Percentiles rank a stretch among this genome's conserved stretches.
These are phyloP conservation scores for Pseudomyrmex sp. DNA, from an alignment of 1,140 invertebrate genomes.

Conservation along the genomic window DNA sequence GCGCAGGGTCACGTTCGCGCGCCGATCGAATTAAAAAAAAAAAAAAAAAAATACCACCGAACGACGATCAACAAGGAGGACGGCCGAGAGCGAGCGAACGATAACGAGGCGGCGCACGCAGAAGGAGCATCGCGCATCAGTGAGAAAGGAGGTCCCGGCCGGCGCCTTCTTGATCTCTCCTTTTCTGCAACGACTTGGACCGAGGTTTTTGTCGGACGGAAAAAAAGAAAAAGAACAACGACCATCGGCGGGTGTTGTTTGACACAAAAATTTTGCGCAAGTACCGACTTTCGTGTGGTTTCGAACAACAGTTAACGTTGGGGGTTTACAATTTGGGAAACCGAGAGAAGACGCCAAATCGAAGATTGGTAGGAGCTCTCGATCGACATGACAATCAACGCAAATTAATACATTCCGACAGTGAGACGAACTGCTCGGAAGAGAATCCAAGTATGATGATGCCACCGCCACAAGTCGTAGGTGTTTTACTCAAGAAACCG, in stretches of 20 bases:
- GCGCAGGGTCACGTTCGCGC: conserved; percentile 25
- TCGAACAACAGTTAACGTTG: background rate
- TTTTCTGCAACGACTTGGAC: conserved; percentile 44
- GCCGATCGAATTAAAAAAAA: conserved; percentile 35
- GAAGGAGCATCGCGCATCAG: conserved; percentile 40
- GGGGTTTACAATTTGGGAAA: background rate
- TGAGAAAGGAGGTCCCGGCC: conserved; percentile 45
- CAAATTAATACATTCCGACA: conserved; percentile 20
- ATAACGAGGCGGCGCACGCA: conserved; percentile 48
- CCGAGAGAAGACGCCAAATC: background rate
- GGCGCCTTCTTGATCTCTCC: conserved; percentile 60
- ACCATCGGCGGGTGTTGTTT: conserved; percentile 58
- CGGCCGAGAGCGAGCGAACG: conserved; percentile 29
- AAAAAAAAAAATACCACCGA: conserved; percentile 2
- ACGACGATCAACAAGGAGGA: conserved; percentile 40
- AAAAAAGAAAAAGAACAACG: conserved; percentile 10
- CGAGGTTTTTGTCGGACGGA: conserved; percentile 24
- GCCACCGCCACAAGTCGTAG: conserved; percentile 83
- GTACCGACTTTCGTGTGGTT: conserved; percentile 9
- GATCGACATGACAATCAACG: conserved; percentile 31
- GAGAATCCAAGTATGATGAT: conserved; percentile 76
- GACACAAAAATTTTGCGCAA: background rate
- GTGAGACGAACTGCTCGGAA: conserved; percentile 23
- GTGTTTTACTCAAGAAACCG: conserved; percentile 82
- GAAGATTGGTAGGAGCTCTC: background rate